Evolutionary conservation across 1,140 invertebrate genomes (phyloP).

Genomic region (Luehdorfia chinensis): DNA sequence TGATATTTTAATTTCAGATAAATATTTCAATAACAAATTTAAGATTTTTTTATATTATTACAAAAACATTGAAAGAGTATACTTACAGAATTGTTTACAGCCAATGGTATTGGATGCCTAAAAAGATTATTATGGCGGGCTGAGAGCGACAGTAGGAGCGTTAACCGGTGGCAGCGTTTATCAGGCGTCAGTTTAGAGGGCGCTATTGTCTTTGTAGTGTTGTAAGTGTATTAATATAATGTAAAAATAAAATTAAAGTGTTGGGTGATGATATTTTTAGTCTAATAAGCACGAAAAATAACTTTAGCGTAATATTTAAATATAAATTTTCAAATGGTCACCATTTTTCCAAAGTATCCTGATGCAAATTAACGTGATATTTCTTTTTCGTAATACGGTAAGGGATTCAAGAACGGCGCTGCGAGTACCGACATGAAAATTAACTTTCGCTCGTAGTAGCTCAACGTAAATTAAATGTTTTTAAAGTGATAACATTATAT

Average conservation of each 20-base stretch:
- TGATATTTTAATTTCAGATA: background rate
- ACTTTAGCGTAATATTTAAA: too few relatives aligned
- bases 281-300: too few relatives aligned
- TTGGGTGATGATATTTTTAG: background rate
- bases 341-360: too few relatives aligned
- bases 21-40: too few relatives aligned
- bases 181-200: constrained; percentile 70
- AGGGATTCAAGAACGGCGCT: too few relatives aligned
- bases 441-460: too few relatives aligned
- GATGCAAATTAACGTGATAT: too few relatives aligned
- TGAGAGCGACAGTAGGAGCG: constrained; percentile 27
- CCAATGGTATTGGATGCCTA: constrained; percentile 43
- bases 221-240: constrained; percentile 1
- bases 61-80: constrained; percentile 28
- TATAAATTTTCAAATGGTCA: too few relatives aligned
- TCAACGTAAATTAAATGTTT: too few relatives aligned
- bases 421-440: too few relatives aligned
- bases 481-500: too few relatives aligned
- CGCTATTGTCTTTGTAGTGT: constrained; percentile 29
- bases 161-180: constrained; percentile 47
- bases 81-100: constrained; percentile 71
- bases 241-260: constrained; percentile 19
- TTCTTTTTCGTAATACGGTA: too few relatives aligned
- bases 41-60: background rate
- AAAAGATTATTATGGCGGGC: constrained; percentile 69